Evolutionary conservation across 2,797 vertebrate species (phyloP), one percentile per base, ranked within the genome.

Genomic region (Polyboroides typus): DNA sequence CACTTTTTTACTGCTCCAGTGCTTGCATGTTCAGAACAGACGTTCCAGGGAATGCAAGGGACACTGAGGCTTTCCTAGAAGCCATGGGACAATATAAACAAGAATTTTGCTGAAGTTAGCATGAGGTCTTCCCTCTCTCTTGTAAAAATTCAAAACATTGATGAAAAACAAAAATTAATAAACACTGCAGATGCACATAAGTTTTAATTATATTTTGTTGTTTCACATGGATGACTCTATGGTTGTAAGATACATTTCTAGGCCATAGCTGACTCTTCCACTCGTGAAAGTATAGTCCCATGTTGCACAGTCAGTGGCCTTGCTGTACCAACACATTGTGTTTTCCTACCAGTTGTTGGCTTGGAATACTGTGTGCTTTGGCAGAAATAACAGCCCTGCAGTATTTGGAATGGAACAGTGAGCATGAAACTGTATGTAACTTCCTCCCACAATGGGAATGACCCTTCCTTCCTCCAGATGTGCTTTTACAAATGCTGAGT

Each of bases 391-490:
- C 40, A 74, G 31, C 42, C 29, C 53, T 92, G 27, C n/a, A 33
- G 34, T 72, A 25, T 50, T 75, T 88, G 90, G 75, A 90, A 93
- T 50, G 82, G 60, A 96, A 71, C 75, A 78, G 56, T 3, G 7
- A 90, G 81, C 72, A 12, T 83, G 82, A 79, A 94, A 63, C 74
- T 45, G 40, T 55, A 80, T 2, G 18, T 44, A 89, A 84, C 74
- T 85, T 96, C 79, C 56, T 93, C 56, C 67, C 81, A 45, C 68
- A 13, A 13, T 10, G 45, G 60, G 56, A 74, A 81, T 71, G 74
- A 90, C 60, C 75, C 79, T 91, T 91, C 45, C 64, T 95, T 95
- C 81, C 62, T 81, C 60, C 81, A 91, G 68, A 76, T 80, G 86
- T 81, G 68, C 47, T 85, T 86, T 26, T 60, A 59, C 52, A 90